Evolutionary conservation across 2,797 vertebrate species (phyloP).

Genomic region (Sarcophilus harrisii): DNA sequence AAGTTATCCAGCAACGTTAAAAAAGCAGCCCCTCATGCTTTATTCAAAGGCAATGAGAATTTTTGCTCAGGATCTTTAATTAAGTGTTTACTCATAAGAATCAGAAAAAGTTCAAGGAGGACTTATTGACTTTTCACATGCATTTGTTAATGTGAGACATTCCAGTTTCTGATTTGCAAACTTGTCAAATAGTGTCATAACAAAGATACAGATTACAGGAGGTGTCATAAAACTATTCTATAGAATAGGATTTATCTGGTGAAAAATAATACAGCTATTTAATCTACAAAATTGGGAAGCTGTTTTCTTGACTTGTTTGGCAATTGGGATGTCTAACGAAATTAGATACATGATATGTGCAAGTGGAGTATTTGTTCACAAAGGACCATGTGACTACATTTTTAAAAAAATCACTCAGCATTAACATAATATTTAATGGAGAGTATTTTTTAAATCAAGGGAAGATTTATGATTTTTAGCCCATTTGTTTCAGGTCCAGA

Average conservation of each 20-base stretch:
- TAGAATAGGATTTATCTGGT: neutral
- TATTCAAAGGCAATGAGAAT: conserved; percentile 14
- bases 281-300: conserved; percentile 1
- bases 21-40: neutral
- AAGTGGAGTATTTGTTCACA: neutral
- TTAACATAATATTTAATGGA: neutral
- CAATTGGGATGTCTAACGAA: neutral
- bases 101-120: conserved; percentile 32
- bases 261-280: conserved; percentile 11
- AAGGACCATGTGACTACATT: neutral
- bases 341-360: neutral
- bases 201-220: neutral
- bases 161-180: conserved; percentile 45
- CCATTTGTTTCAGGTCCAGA: conserved; percentile 29
- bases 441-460: neutral
- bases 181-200: neutral
- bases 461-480: neutral
- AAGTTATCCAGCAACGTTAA: conserved; percentile 18
- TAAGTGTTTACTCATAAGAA: conserved; percentile 33
- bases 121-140: conserved; percentile 20
- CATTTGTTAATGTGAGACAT: conserved; percentile 22
- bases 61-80: conserved; percentile 11
- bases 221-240: neutral
- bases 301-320: conserved; percentile 30
- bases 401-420: neutral